Conservation (phyloP, 2,888 invertebrate species). For the Drosophila leonis region DNA sequence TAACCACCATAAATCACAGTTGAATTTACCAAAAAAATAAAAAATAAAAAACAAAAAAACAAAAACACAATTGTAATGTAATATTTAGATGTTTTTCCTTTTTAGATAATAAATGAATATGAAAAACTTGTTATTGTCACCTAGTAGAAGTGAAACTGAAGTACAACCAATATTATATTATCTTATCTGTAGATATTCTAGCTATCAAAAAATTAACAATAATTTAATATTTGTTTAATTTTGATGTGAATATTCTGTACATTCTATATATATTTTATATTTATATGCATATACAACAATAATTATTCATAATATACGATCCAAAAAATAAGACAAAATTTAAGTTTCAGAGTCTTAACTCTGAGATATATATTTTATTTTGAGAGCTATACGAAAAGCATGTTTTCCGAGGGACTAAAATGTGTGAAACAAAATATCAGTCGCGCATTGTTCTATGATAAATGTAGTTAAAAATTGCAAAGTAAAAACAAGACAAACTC, state of each 20-base stretch:
- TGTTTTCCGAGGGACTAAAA: not conserved
- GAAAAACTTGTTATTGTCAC: not conserved
- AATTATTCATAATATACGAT: not conserved
- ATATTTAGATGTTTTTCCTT: slow-evolving; percentile 12
- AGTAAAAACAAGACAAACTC: not conserved
- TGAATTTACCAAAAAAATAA: slow-evolving; percentile 1
- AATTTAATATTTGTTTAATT: not conserved
- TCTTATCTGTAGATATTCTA: not conserved
- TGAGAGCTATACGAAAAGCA: slow-evolving; percentile 3
- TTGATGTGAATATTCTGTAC: slow-evolving; percentile 12
- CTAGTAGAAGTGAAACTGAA: slow-evolving; percentile 5
- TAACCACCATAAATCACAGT: not conserved
- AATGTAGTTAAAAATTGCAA: slow-evolving; percentile 2
- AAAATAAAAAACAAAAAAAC: not conserved
- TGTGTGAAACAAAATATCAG: slow-evolving; percentile 5
- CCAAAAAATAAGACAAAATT: not conserved
- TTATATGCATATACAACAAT: not conserved
- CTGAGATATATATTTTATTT: slow-evolving; percentile 3
- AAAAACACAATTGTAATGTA: slow-evolving; percentile 40
- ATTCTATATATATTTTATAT: not conserved
- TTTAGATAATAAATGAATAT: slow-evolving; percentile 14
- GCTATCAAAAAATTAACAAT: not conserved
- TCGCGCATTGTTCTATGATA: slow-evolving; percentile 4
- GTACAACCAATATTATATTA: slow-evolving; percentile 6
- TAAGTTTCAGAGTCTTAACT: not conserved